These are phyloP conservation scores for Myripristis murdjan DNA, from an alignment of 2,797 vertebrate species.

Conservation along the genomic window DNA sequence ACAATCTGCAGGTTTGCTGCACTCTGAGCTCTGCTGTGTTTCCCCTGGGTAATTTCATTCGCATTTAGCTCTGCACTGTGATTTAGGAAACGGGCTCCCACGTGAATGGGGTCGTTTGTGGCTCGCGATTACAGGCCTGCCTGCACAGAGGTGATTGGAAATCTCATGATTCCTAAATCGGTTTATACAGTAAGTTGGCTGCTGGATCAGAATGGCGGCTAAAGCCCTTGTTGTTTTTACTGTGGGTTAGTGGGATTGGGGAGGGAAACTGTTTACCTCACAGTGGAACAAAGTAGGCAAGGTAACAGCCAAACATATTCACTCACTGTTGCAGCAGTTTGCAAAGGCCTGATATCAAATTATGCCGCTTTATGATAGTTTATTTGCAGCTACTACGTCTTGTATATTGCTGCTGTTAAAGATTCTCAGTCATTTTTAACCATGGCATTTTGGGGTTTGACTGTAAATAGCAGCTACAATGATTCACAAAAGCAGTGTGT, in stretches of 20 bases:
- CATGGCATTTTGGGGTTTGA: slow-evolving; percentile 2
- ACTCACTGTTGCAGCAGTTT: neutral
- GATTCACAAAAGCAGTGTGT: slow-evolving; percentile 41
- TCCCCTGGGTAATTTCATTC: slow-evolving; percentile 5
- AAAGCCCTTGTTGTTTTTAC: slow-evolving; percentile 55
- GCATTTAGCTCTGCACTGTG: slow-evolving; percentile 7
- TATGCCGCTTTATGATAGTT: slow-evolving; percentile 10
- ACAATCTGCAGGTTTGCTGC: slow-evolving; percentile 8
- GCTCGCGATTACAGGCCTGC: slow-evolving; percentile 26
- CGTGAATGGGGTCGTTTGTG: slow-evolving; percentile 39
- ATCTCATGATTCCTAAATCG: slow-evolving; percentile 68
- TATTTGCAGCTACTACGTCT: neutral
- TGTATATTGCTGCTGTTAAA: neutral
- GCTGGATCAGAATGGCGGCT: slow-evolving; percentile 47
- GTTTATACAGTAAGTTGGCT: slow-evolving; percentile 59
- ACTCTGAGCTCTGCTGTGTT: slow-evolving; percentile 7
- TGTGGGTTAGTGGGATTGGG: slow-evolving; percentile 51
- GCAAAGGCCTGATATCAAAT: slow-evolving; percentile 3
- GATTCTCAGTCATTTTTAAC: slow-evolving; percentile 28
- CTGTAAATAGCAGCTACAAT: slow-evolving; percentile 52
- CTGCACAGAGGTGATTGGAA: slow-evolving; percentile 53
- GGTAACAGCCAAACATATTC: neutral
- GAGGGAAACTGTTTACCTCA: slow-evolving; percentile 22
- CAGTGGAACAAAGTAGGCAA: slow-evolving; percentile 13
- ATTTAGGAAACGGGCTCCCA: slow-evolving; percentile 6